phyloP scores from a whole-genome alignment of 2,113 vertebrate species.

The Crotalus viridis region DNA sequence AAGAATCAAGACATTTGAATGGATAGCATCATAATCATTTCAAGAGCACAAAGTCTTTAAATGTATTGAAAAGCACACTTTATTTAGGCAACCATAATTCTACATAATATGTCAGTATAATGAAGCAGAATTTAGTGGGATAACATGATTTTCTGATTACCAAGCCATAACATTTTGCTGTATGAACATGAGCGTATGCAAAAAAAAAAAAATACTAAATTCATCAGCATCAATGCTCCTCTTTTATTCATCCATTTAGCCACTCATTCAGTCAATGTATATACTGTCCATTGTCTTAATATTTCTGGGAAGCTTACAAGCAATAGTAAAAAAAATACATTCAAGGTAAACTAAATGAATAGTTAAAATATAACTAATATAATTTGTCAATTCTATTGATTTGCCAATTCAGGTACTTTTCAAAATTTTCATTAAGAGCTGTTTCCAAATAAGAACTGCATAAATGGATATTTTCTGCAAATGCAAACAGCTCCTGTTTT shows the following conservation, averaged over 20 bases:
- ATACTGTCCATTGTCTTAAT: neutral
- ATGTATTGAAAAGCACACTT: neutral
- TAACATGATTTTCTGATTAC: neutral
- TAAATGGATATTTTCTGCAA: neutral
- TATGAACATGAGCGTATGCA: neutral
- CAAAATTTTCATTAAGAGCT: neutral
- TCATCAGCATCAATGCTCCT: neutral
- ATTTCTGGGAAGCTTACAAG: neutral
- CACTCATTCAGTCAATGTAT: neutral
- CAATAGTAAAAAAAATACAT: neutral
- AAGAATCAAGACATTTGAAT: neutral
- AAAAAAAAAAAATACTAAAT: neutral
- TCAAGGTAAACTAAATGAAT: neutral
- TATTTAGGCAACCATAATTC: neutral
- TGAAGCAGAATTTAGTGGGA: neutral
- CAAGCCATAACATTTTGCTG: neutral
- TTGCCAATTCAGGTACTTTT: neutral
- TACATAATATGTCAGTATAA: neutral
- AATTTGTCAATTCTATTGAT: neutral
- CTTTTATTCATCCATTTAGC: neutral
- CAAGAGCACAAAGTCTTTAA: neutral
- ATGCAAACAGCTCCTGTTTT: neutral
- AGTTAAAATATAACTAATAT: neutral
- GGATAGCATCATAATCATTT: neutral
- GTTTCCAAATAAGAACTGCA: neutral